A percentile compares a stretch with the other conserved stretches of the same genome.
Evolutionary conservation across 2,888 invertebrate genomes (phyloP).

Genomic region (Caenorhabditis parvicauda): DNA sequence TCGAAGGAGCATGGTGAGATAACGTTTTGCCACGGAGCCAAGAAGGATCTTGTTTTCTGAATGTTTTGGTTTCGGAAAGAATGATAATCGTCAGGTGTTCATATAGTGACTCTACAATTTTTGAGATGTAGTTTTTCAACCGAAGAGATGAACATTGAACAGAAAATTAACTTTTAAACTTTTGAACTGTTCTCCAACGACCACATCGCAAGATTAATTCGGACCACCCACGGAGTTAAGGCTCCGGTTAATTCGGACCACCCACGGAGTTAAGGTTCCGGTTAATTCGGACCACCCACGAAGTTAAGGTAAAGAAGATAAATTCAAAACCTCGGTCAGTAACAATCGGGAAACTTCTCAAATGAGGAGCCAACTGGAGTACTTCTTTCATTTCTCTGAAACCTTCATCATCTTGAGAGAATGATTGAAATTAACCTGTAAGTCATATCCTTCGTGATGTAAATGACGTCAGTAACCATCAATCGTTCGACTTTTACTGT

Average conservation of each 20-base stretch:
- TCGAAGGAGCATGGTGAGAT: slow-evolving; percentile 34
- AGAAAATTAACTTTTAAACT: too few species aligned
- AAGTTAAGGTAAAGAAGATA: background rate
- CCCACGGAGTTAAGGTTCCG: background rate
- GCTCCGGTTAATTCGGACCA: too few species aligned
- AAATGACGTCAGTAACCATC: slow-evolving; percentile 73
- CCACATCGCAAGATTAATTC: too few species aligned
- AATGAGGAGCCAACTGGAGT: slow-evolving; percentile 36
- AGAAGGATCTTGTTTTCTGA: slow-evolving; percentile 39
- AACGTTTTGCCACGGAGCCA: slow-evolving; percentile 43
- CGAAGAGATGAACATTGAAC: too few species aligned
- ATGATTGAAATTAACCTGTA: slow-evolving; percentile 72
- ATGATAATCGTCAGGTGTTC: too few species aligned
- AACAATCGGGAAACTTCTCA: slow-evolving; percentile 43
- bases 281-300: too few species aligned
- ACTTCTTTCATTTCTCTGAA: slow-evolving; percentile 34
- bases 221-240: background rate
- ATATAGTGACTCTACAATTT: too few species aligned
- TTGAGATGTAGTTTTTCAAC: too few species aligned
- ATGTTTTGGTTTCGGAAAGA: too few species aligned
- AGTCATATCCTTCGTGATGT: slow-evolving; percentile 74
- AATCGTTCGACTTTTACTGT: slow-evolving; percentile 79
- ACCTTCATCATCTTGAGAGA: background rate
- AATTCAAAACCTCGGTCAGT: slow-evolving; percentile 35
- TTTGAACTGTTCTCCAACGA: too few species aligned